Percentiles rank a stretch among this genome's conserved stretches.
Conservation (phyloP, 53 echinoderm and acorn worm species). For the Apostichopus leukothele region DNA sequence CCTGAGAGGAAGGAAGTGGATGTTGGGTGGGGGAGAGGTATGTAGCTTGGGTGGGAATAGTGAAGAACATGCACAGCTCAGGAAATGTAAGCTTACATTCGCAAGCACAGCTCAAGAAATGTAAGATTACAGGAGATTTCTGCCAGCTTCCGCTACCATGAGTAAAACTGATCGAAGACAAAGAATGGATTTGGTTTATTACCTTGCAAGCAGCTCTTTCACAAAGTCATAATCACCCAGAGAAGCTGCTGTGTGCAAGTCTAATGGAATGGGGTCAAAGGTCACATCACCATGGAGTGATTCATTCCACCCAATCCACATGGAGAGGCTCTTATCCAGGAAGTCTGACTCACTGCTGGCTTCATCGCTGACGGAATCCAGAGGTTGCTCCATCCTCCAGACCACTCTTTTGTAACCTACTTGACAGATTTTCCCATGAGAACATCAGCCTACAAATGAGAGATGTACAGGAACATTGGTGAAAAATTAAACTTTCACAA, state of each 20-base stretch:
- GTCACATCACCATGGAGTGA: slow-evolving; percentile 51
- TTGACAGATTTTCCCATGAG: not conserved
- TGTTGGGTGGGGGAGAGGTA: no score
- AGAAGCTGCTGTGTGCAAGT: slow-evolving; percentile 91
- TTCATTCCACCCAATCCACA: slow-evolving; percentile 88
- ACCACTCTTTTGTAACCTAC: not conserved
- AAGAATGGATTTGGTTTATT: slow-evolving; percentile 7
- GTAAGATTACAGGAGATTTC: no score
- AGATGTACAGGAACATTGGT: no score
- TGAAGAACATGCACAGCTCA: no score
- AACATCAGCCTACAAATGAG: not conserved
- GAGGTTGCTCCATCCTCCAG: slow-evolving; percentile 79
- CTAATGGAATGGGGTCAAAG: slow-evolving; percentile 88
- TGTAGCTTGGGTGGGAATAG: no score
- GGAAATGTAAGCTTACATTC: no score
- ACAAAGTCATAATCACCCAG: slow-evolving; percentile 95
- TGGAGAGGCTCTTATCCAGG: slow-evolving; percentile 89
- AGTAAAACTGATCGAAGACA: no score
- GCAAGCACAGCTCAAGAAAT: no score
- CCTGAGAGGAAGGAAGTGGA: no score
- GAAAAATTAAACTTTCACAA: no score
- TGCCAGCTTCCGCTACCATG: no score
- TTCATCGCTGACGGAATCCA: slow-evolving; percentile 83
- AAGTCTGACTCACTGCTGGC: slow-evolving; percentile 94
- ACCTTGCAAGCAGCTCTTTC: slow-evolving; percentile 79